Base-by-base conservation (phyloP, 2,113 vertebrate genomes). In the Ivindomyrus marchei region DNA sequence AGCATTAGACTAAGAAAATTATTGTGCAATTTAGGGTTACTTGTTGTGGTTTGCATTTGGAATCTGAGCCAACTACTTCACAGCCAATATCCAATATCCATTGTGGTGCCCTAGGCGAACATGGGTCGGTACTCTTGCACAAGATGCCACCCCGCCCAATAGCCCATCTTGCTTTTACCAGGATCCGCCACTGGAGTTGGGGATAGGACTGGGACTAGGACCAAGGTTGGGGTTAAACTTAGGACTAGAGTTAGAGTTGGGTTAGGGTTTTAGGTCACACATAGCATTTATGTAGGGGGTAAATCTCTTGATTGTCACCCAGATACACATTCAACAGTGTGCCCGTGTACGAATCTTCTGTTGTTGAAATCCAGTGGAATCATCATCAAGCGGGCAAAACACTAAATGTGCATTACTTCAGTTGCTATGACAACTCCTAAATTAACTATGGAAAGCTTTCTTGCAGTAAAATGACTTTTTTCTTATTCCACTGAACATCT, bases 401-500 rank as follows among this genome's bases (percentile, higher is more conserved):
- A 53, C 47, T 17, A 17, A 31, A 21, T 86, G 21, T 58, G 86
- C 88, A 36, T 80, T 15, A 50, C 88, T 88, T 86, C 85, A 50
- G 70, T 90, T 90, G 90, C 90, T 89, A 91, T 87, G 31, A 84
- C 88, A 91, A 93, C 66, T 21, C 17, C 47, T 39, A 74, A n/a
- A 89, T 87, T 89, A 84, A 21, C 70, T 90, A 92, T 91, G 88
- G 58, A 88, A 80, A 53, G 84, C 15, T 88, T 90, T 89, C 36
- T 89, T 89, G 74, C 70, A 46, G 39, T 89, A 62, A 93, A 92
- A 92, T 92, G 31, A 85, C 9, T 50, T 80, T 91, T 93, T 90
- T 92, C 62, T 94, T 92, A 93, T 94, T 93, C 89, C 56, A 50
- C 85, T 86, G 88, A 90, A 91, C 74, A 85, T 87, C 90, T 85